phyloP scores from a whole-genome alignment of 2,888 invertebrate species.

The Gastracanthus pulcherrimus region DNA sequence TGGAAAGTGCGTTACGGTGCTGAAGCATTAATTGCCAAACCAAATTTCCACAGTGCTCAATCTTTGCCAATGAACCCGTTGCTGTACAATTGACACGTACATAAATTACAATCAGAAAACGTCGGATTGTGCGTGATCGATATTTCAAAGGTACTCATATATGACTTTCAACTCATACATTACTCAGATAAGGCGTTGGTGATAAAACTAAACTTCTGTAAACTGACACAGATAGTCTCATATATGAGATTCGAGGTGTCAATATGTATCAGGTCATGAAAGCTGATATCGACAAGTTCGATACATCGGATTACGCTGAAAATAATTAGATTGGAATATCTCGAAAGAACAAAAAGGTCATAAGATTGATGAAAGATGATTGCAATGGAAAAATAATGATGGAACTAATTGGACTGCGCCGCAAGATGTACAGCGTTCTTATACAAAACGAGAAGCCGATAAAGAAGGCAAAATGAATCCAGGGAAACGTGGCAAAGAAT shows the following conservation, averaged over 20 bases:
- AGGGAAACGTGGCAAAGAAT: constrained; percentile 49
- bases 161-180: no score
- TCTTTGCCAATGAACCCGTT: constrained; percentile 59
- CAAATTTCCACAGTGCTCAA: constrained; percentile 69
- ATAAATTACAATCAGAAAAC: no score
- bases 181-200: no score
- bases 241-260: constrained; percentile 9
- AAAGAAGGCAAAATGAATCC: constrained; percentile 62
- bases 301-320: no score
- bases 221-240: background rate
- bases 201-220: no score
- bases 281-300: no score
- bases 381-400: constrained; percentile 64
- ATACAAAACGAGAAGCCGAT: constrained; percentile 34
- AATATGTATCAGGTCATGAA: no score
- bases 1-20: no score
- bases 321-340: constrained; percentile 55
- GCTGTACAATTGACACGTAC: background rate
- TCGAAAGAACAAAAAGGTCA: constrained; percentile 61
- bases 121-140: no score
- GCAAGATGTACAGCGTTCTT: constrained; percentile 57
- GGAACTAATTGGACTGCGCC: constrained; percentile 62
- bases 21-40: constrained; percentile 60
- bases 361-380: constrained; percentile 71
- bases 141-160: no score